Percentiles rank a stretch among this genome's conserved stretches.
These are phyloP conservation scores for Patella depressa DNA, from an alignment of 2,888 invertebrate genomes.

Conservation along the genomic window DNA sequence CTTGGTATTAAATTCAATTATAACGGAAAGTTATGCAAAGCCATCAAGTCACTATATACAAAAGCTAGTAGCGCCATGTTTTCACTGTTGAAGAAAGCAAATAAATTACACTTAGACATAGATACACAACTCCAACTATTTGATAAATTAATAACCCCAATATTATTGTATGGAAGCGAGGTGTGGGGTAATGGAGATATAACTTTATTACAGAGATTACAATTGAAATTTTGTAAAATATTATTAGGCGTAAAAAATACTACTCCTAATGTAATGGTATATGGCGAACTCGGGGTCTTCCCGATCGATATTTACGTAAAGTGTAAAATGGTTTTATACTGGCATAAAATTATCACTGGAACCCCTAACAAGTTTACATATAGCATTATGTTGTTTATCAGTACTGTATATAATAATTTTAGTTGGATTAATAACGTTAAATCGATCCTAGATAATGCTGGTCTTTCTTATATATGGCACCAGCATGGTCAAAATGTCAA, in stretches of 20 bases:
- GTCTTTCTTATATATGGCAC: background rate
- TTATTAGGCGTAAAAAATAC: no score
- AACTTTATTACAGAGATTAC: conserved; percentile 13
- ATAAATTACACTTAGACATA: conserved; percentile 13
- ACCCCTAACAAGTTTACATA: no score
- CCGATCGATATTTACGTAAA: background rate
- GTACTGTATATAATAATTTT: no score
- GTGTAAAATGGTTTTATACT: background rate
- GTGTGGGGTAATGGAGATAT: conserved; percentile 18
- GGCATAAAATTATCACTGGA: background rate
- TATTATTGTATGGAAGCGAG: conserved; percentile 18
- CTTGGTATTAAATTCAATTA: conserved; percentile 13
- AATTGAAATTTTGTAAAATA: background rate
- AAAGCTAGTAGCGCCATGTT: conserved; percentile 21
- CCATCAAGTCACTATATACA: conserved; percentile 3
- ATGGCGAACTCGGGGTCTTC: background rate
- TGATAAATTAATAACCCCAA: conserved; percentile 3
- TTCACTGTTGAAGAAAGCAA: conserved; percentile 4
- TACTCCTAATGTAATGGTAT: background rate
- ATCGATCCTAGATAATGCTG: background rate
- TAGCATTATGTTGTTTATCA: no score
- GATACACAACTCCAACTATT: conserved; percentile 16
- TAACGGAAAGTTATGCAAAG: conserved; percentile 15
- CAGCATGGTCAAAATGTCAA: background rate
- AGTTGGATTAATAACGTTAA: no score